Evolutionary conservation across 2,797 vertebrate genomes (phyloP).

Genomic region (Fratercula arctica): DNA sequence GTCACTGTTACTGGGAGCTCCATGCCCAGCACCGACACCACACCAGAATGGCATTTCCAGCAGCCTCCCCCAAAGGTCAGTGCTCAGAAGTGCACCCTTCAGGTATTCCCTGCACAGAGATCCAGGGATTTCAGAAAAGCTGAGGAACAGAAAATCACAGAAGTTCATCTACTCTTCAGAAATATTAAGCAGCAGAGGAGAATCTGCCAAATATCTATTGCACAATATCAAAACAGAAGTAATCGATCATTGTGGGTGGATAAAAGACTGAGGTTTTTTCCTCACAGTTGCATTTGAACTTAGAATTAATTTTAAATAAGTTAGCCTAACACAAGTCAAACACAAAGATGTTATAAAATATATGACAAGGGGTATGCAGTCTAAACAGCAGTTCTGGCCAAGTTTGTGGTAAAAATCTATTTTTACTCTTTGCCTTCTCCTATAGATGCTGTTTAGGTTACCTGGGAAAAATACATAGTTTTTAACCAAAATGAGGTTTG

Average conservation of each 20-base stretch:
- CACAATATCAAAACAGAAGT: background rate
- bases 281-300: background rate
- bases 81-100: background rate
- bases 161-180: background rate
- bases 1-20: background rate
- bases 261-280: background rate
- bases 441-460: background rate
- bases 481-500: background rate
- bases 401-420: background rate
- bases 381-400: background rate
- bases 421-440: background rate
- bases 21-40: background rate
- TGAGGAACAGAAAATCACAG: background rate
- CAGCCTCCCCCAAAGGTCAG: background rate
- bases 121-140: background rate
- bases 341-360: background rate
- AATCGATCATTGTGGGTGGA: background rate
- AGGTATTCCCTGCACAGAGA: background rate
- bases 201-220: background rate
- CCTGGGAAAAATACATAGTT: background rate
- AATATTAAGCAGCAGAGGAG: background rate
- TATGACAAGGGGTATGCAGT: background rate
- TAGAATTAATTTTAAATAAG: background rate
- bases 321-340: background rate
- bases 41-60: rapidly evolving